Evolutionary conservation across 2,797 vertebrate genomes (phyloP), one percentile per base, ranked within the genome.

Genomic region (Rachycentron canadum): DNA sequence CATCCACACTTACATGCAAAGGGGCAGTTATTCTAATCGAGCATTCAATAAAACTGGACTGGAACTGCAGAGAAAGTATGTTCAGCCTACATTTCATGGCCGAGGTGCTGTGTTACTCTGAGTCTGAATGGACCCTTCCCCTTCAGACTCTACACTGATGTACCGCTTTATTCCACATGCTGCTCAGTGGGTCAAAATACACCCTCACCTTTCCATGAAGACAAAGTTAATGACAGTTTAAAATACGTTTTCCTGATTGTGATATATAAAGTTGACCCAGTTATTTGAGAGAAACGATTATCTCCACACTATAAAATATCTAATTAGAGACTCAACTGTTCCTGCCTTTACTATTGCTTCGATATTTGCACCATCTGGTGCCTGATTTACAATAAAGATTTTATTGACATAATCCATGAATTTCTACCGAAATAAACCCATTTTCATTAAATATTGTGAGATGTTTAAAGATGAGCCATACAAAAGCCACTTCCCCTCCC

Each of bases 391-490:
- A 64, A 41, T 19, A 7, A 47, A 38, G 43, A 70, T 79, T 85
- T 76, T 43, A 17, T 53, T 55, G 50, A 68, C 43, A 76, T 78
- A 74, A 86, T 77, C 73, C 63, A 78, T 21, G 28, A 74, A 67
- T 82, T 87, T 78, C 23, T 45, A 68, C 74, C 62, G 52, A 77
- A 86, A 82, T 79, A 62, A 84, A 81, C n/a, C 41, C 41, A 82
- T 86, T 88, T 87, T 79, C 63, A 85, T 85, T 76, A 71, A 88
- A 89, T 88, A 81, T 70, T 81, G 76, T 77, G 70, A 87, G 50
- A 69, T 83, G 66, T 86, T 53, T 78, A 64, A 67, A 67, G 43
- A 79, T 74, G 68, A 88, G 63, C 66, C 47, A 38, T 75, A 79
- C 47, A 68, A 78, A 80, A 85, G 43, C 76, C 32, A 66, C 59